Base-by-base conservation (phyloP, 37 sponge, comb jelly and placozoan genomes). In the Ephydatia muelleri region DNA sequence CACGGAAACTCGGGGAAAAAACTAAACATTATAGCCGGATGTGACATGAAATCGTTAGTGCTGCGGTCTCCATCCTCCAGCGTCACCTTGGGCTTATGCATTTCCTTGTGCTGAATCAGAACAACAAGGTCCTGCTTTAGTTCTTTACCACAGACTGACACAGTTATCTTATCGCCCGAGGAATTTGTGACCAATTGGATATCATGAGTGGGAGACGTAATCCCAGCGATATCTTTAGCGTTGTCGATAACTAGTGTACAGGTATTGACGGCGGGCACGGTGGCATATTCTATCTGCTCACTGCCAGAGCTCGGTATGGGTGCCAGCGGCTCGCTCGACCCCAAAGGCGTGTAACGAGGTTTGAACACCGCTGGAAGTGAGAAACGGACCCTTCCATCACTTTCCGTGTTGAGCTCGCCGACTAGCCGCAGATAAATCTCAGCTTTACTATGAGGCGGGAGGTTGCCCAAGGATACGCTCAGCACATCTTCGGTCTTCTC, bases 181-280 rank as follows among this genome's bases (percentile, higher is more conserved):
- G 30, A 64, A 2, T 12, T 31, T 47, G 69, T 25, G 0, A n/a
- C 14, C 19, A 78, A 70, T 0, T 38, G 3, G 39, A 87, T 23
- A 26, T 79, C 40, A 79, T 92, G 92, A 31, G 86, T 84, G 2
- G 89, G 92, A 32, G 92, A 92, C 22, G 82, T 82, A 31, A 92
- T 80, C 25, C 65, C 47, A 1, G 65, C 47, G 6, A 92, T 68
- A n/a, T 38, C 34, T 2, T 78, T 83, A 19, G 86, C 67, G 28
- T 75, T 73, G 64, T 13, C 69, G 66, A 35, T 76, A 25, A 25
- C 79, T 31, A 13, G 25, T 13, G 0, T 74, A 75, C 36, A 40
- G 25, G 8, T 76, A 29, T 33, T 34, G 26, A 8, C 37, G 2
- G 37, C 87, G 3, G 36, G 79, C 49, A 73, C 88, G 92, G 28